Evolutionary conservation across 1,140 invertebrate species (phyloP).

Genomic region (Zaprionus tsacasi): DNA sequence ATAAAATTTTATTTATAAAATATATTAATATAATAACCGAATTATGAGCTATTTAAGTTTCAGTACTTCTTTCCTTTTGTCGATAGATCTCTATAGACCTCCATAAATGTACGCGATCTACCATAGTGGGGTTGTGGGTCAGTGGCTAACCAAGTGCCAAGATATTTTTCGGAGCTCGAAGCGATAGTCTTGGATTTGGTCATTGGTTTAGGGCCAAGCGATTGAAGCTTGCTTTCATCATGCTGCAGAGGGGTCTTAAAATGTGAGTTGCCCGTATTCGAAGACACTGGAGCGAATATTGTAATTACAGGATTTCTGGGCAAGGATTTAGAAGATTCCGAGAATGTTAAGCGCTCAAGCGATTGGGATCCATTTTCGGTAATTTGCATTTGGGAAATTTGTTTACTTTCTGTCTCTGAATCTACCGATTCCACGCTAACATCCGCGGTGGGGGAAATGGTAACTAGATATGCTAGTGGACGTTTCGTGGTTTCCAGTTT

Average conservation of each 20-base stretch:
- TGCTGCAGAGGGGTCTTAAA: not conserved
- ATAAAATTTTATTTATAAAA: conserved; percentile 9
- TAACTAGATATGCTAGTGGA: conserved; percentile 43
- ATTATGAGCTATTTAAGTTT: not conserved
- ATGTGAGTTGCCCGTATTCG: not conserved
- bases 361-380: not conserved
- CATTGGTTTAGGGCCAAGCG: not conserved
- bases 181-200: not conserved
- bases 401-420: not conserved
- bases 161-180: not conserved
- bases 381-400: not conserved
- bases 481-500: not conserved
- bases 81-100: conserved; percentile 1
- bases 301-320: not conserved
- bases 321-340: not conserved
- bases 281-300: not conserved
- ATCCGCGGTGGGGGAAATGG: conserved; percentile 17
- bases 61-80: conserved; percentile 25
- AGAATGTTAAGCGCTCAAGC: not conserved
- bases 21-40: not conserved
- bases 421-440: not conserved
- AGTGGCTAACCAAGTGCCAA: not conserved
- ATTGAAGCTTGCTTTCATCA: not conserved
- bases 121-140: not conserved
- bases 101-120: not conserved